phyloP scores from a whole-genome alignment of 2,888 invertebrate species.

The Diplolepis rosae region DNA sequence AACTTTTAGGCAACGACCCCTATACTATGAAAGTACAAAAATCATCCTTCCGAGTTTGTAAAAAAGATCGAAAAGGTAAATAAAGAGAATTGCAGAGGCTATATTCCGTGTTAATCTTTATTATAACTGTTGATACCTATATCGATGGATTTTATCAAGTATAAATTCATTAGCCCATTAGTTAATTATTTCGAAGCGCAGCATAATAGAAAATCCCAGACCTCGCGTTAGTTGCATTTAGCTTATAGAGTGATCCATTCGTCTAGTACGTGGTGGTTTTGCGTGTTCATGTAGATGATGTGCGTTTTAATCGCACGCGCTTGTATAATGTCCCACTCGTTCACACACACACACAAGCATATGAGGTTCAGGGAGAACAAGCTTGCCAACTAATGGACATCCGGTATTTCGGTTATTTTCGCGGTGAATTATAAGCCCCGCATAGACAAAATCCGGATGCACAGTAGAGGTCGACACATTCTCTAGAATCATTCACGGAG shows the following conservation, averaged over 20 bases:
- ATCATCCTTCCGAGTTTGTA: no score
- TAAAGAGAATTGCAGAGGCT: no score
- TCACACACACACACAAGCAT: slow-evolving; percentile 49
- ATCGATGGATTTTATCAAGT: slow-evolving; percentile 21
- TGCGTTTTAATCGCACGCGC: slow-evolving; percentile 39
- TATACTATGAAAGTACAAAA: no score
- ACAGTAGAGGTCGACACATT: slow-evolving; percentile 3
- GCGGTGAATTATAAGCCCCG: slow-evolving; percentile 58
- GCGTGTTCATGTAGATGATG: slow-evolving; percentile 36
- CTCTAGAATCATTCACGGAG: slow-evolving; percentile 7
- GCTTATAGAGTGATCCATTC: slow-evolving; percentile 41
- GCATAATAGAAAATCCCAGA: slow-evolving; percentile 62
- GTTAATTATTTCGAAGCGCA: slow-evolving; percentile 67
- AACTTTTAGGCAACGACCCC: no score
- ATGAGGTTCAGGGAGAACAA: slow-evolving; percentile 51
- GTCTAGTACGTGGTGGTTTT: slow-evolving; percentile 34
- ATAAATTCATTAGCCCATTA: slow-evolving; percentile 58
- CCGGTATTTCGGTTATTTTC: slow-evolving; percentile 63
- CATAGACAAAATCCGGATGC: slow-evolving; percentile 2
- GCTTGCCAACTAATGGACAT: slow-evolving; percentile 67
- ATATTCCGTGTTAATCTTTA: no score
- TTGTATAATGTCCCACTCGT: slow-evolving; percentile 43
- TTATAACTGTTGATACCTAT: not conserved
- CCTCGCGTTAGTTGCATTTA: slow-evolving; percentile 56
- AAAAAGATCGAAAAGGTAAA: no score